These are phyloP conservation scores for Stegophylla sp. DNA, from an alignment of 2,888 invertebrate genomes.

Conservation along the genomic window DNA sequence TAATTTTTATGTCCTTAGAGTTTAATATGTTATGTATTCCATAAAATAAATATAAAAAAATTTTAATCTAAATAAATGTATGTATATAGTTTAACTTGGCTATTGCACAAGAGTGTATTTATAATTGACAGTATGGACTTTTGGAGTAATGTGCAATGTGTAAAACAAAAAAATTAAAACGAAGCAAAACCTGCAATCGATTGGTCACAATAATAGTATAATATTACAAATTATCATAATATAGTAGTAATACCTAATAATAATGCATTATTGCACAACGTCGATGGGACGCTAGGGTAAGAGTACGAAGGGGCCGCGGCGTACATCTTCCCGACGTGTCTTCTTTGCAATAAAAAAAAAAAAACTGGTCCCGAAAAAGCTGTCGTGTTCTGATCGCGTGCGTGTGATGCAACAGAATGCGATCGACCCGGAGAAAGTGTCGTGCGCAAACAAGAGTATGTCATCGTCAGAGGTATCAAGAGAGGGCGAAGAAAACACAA, in stretches of 20 bases:
- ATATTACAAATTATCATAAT: not conserved
- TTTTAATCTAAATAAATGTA: too few species aligned
- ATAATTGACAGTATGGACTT: too few species aligned
- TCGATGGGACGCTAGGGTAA: not conserved
- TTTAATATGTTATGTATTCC: too few species aligned
- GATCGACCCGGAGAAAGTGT: conserved; percentile 41
- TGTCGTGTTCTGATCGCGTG: not conserved
- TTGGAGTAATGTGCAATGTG: too few species aligned
- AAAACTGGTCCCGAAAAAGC: conserved; percentile 50
- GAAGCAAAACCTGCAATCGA: not conserved
- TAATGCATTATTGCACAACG: not conserved
- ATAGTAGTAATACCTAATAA: not conserved
- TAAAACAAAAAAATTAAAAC: not conserved
- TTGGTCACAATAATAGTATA: not conserved
- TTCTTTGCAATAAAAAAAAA: conserved; percentile 3
- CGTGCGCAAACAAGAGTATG: not conserved
- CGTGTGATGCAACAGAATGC: not conserved
- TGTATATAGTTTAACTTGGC: too few species aligned
- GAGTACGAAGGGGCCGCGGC: too few species aligned
- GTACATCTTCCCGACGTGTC: not conserved
- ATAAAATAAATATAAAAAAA: too few species aligned
- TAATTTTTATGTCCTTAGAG: too few species aligned
- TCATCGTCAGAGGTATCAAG: not conserved
- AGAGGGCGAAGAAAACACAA: not conserved
- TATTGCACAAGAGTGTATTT: too few species aligned